Percentiles rank a stretch among this genome's conserved stretches.
Conservation (phyloP, 1,140 invertebrate genomes). For the Parasteatoda tepidariorum region DNA sequence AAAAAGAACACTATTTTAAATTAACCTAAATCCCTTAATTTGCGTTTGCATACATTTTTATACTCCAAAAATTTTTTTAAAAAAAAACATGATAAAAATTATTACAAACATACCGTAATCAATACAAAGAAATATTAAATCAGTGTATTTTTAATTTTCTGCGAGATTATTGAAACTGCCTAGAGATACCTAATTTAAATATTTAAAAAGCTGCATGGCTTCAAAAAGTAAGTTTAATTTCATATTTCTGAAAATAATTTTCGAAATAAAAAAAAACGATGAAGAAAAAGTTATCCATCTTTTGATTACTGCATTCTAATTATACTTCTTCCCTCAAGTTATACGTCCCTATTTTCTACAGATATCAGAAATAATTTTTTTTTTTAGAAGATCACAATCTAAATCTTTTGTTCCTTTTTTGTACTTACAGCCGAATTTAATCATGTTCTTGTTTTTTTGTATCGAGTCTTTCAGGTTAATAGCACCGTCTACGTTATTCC, state of each 20-base stretch:
- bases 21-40: no score
- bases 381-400: constrained; percentile 31
- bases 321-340: not conserved
- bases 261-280: not conserved
- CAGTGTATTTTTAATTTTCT: no score
- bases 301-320: constrained; percentile 51
- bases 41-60: no score
- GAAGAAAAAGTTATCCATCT: not conserved
- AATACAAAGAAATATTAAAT: no score
- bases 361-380: constrained; percentile 5
- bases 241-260: not conserved
- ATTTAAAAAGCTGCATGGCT: no score
- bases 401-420: constrained; percentile 22
- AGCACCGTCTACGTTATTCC: constrained; percentile 17
- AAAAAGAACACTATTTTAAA: no score
- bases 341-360: not conserved
- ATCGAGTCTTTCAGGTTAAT: constrained; percentile 14
- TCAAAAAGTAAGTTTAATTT: not conserved
- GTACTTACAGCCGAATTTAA: constrained; percentile 24
- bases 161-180: no score
- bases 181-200: no score
- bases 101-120: no score
- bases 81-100: no score
- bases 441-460: constrained; percentile 22
- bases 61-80: no score